Conservation (phyloP, 2,888 invertebrate genomes). For the Andrena chrysosceles region DNA sequence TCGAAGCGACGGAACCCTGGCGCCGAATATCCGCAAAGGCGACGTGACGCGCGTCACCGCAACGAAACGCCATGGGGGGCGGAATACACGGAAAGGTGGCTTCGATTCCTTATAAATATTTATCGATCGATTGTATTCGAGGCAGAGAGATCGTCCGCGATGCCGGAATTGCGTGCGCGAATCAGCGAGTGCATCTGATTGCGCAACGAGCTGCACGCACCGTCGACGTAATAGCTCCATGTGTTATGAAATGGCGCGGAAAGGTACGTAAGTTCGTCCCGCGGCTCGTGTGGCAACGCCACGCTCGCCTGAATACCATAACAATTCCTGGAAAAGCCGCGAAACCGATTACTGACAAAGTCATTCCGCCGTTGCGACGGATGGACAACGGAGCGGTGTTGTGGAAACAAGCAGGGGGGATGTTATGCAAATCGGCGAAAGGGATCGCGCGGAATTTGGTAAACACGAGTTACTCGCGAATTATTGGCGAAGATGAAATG, state of each 20-base stretch:
- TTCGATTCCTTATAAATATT: conserved; percentile 79
- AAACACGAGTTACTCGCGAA: background rate
- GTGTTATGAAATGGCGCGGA: conserved; percentile 64
- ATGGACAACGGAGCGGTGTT: background rate
- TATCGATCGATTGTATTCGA: conserved; percentile 77
- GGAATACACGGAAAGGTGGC: conserved; percentile 55
- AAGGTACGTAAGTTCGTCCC: conserved; percentile 20
- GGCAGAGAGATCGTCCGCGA: conserved; percentile 60
- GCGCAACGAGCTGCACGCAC: conserved; percentile 48
- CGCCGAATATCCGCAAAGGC: conserved; percentile 9
- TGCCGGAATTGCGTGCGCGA: conserved; percentile 68
- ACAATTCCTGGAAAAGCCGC: conserved; percentile 61
- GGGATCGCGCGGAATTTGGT: background rate
- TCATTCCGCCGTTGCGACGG: conserved; percentile 3
- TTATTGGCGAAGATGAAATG: background rate
- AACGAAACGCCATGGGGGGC: conserved; percentile 39
- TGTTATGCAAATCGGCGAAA: background rate
- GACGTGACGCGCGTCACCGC: conserved; percentile 21
- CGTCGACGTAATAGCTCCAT: conserved; percentile 42
- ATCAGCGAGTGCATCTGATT: conserved; percentile 42
- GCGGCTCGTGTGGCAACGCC: conserved; percentile 45
- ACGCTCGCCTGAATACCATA: conserved; percentile 41
- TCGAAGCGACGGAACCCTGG: conserved; percentile 3
- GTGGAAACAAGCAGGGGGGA: background rate
- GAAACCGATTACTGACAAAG: conserved; percentile 49